Conservation (phyloP, 2,113 vertebrate genomes). For the Saimiri boliviensis region DNA sequence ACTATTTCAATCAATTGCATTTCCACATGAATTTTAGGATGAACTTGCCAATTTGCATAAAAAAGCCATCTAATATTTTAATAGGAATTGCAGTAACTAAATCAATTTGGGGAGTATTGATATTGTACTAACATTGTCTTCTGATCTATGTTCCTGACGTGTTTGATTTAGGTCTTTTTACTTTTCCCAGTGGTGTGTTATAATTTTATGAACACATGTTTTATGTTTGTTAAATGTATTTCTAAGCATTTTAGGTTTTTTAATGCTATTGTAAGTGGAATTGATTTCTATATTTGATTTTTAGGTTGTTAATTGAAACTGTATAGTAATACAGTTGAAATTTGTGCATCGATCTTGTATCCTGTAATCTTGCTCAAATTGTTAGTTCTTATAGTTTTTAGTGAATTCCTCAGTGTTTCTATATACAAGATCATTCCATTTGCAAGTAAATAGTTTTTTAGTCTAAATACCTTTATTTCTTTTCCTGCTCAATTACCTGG, state of each 20-base stretch:
- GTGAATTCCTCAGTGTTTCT: background rate
- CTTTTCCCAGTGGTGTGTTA: background rate
- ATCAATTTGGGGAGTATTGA: background rate
- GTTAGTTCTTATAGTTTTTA: background rate
- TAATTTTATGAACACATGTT: background rate
- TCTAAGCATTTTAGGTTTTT: background rate
- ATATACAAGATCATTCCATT: background rate
- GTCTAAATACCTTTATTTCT: background rate
- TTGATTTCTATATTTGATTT: background rate
- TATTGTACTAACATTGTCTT: background rate
- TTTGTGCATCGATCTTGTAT: background rate
- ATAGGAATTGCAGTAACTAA: background rate
- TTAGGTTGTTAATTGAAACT: background rate
- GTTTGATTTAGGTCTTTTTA: background rate
- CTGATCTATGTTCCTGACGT: background rate
- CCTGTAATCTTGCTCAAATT: background rate
- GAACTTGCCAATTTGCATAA: background rate
- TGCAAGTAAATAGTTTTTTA: background rate
- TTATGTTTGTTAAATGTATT: background rate
- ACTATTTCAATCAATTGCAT: background rate
- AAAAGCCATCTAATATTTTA: background rate
- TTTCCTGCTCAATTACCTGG: background rate
- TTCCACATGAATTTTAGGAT: background rate
- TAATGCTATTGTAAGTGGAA: background rate
- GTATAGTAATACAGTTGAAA: background rate